A percentile compares a stretch with the other conserved stretches of the same genome.
Evolutionary conservation across 2,113 vertebrate species (phyloP).

Genomic region (Lepus americanus): DNA sequence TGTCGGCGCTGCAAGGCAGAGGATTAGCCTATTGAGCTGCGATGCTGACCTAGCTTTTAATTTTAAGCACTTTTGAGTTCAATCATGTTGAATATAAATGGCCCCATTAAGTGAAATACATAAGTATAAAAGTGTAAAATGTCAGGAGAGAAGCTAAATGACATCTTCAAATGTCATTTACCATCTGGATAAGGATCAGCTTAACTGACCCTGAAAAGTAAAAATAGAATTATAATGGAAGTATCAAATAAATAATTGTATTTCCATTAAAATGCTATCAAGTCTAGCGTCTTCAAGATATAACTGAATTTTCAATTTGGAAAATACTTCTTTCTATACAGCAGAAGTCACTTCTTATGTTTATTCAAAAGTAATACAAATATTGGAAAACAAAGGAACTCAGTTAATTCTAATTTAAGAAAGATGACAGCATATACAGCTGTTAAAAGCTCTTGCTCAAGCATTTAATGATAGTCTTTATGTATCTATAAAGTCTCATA

Average conservation of each 20-base stretch:
- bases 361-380: conserved; percentile 4
- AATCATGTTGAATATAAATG: conserved; percentile 67
- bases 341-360: neutral
- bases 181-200: conserved; percentile 60
- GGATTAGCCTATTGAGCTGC: too few species aligned
- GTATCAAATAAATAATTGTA: conserved; percentile 37
- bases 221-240: conserved; percentile 50
- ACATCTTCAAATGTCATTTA: conserved; percentile 67
- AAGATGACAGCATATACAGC: neutral
- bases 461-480: conserved; percentile 4
- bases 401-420: neutral
- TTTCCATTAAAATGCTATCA: conserved; percentile 60
- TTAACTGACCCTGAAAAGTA: conserved; percentile 64
- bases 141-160: conserved; percentile 66
- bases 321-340: conserved; percentile 49
- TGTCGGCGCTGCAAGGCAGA: too few species aligned
- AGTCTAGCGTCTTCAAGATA: conserved; percentile 28
- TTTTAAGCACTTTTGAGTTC: conserved; percentile 65
- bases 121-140: conserved; percentile 71
- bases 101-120: conserved; percentile 62
- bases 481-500: neutral
- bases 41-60: conserved; percentile 51
- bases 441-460: neutral
- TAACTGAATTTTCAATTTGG: conserved; percentile 21
- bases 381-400: conserved; percentile 14